These are phyloP conservation scores for Paragorgia papillata DNA, from an alignment of 92 coral and sea anemone species.

Conservation along the genomic window DNA sequence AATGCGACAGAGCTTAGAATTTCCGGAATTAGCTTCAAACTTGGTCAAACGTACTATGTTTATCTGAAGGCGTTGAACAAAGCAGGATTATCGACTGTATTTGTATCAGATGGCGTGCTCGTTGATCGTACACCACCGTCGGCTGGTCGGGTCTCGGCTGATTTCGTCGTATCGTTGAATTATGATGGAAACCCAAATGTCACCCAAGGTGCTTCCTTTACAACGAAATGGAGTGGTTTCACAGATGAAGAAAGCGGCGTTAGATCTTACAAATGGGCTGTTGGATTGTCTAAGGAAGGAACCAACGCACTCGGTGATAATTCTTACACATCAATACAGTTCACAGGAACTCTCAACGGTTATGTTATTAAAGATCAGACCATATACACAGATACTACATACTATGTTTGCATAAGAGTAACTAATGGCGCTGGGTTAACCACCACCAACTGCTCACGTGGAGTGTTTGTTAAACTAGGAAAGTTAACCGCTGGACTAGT, in stretches of 20 bases:
- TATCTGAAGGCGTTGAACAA: slow-evolving; percentile 63
- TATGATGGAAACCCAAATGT: slow-evolving; percentile 77
- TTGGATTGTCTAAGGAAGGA: slow-evolving; percentile 55
- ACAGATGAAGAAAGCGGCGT: slow-evolving; percentile 83
- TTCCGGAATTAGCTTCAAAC: slow-evolving; percentile 54
- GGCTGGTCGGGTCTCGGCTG: slow-evolving; percentile 67
- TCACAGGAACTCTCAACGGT: slow-evolving; percentile 74
- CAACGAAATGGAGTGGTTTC: slow-evolving; percentile 89
- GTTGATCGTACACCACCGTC: slow-evolving; percentile 83
- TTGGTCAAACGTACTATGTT: slow-evolving; percentile 77
- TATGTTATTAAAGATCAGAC: slow-evolving; percentile 71
- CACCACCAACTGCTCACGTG: slow-evolving; percentile 78
- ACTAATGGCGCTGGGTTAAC: slow-evolving; percentile 89
- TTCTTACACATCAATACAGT: slow-evolving; percentile 55
- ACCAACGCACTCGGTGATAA: slow-evolving; percentile 34
- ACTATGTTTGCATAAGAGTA: slow-evolving; percentile 81
- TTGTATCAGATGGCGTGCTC: slow-evolving; percentile 78
- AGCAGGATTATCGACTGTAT: slow-evolving; percentile 66
- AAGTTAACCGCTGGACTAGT: slow-evolving; percentile 84
- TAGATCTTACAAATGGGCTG: slow-evolving; percentile 71
- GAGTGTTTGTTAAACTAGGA: slow-evolving; percentile 69
- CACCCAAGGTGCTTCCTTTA: slow-evolving; percentile 72
- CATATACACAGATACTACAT: slow-evolving; percentile 65
- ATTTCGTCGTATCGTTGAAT: slow-evolving; percentile 69
- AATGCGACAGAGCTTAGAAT: slow-evolving; percentile 34